A percentile compares a stretch with the other conserved stretches of the same genome.
Evolutionary conservation across 2,113 vertebrate genomes (phyloP).

Genomic region (Hymenochirus boettgeri): DNA sequence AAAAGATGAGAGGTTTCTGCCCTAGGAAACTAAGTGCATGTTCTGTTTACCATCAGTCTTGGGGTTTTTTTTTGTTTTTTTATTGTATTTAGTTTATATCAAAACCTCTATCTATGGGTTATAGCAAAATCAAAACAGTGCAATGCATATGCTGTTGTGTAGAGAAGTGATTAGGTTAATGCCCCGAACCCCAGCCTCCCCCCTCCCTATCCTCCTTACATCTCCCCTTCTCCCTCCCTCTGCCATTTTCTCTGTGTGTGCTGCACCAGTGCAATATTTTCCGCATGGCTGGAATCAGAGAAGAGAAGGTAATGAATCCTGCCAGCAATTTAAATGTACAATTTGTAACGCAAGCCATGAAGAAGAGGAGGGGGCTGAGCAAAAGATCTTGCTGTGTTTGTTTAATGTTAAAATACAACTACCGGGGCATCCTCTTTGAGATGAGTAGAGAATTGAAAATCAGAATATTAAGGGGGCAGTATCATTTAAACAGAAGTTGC

Average conservation of each 20-base stretch:
- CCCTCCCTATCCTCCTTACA: not conserved
- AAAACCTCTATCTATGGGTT: not conserved
- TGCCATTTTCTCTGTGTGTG: conserved; percentile 62
- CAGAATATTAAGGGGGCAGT: conserved; percentile 25
- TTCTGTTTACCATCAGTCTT: too few relatives aligned
- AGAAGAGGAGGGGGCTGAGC: conserved; percentile 66
- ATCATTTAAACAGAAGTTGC: not conserved
- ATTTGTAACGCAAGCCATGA: conserved; percentile 77
- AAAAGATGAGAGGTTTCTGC: too few relatives aligned
- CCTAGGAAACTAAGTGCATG: too few relatives aligned
- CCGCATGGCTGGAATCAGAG: conserved; percentile 79
- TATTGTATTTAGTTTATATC: not conserved
- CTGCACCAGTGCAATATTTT: conserved; percentile 79
- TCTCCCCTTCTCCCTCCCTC: conserved; percentile 25
- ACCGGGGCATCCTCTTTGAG: conserved; percentile 54
- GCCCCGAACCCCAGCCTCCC: not conserved
- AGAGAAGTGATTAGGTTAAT: not conserved
- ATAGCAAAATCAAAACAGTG: not conserved
- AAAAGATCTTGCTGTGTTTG: conserved; percentile 69
- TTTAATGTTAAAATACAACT: conserved; percentile 70
- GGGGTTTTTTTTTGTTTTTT: too few relatives aligned
- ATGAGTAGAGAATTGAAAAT: conserved; percentile 7
- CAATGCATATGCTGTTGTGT: not conserved
- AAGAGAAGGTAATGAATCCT: conserved; percentile 77
- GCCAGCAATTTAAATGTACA: conserved; percentile 80